Conservation (phyloP, 2,797 vertebrate genomes). For the Lepilemur septentrionalis region DNA sequence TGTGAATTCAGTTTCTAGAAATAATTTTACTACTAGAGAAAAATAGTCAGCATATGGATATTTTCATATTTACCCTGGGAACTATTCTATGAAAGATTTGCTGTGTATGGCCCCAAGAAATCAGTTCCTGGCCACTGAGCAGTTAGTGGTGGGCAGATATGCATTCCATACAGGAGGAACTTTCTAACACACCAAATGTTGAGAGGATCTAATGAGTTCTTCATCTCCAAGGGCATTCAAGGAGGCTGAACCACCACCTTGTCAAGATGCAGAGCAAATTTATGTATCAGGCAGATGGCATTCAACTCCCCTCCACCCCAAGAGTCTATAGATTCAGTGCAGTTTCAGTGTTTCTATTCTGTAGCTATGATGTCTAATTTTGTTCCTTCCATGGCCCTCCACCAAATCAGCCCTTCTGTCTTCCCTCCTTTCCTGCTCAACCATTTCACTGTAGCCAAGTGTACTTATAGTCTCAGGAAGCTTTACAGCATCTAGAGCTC, state of each 20-base stretch:
- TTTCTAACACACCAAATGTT: slow-evolving; percentile 34
- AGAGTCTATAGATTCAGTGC: slow-evolving; percentile 26
- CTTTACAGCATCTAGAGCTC: neutral
- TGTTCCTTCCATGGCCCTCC: slow-evolving; percentile 63
- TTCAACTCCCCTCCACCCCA: slow-evolving; percentile 44
- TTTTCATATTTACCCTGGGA: neutral
- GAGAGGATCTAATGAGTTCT: slow-evolving; percentile 41
- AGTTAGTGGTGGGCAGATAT: neutral
- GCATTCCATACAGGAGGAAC: neutral
- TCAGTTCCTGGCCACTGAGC: neutral
- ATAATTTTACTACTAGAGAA: neutral
- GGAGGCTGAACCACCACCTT: slow-evolving; percentile 48
- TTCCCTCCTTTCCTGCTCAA: slow-evolving; percentile 59
- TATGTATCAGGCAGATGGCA: slow-evolving; percentile 66
- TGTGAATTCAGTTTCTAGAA: neutral
- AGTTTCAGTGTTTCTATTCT: slow-evolving; percentile 58
- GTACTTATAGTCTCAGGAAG: slow-evolving; percentile 24
- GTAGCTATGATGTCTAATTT: slow-evolving; percentile 67
- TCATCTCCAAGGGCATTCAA: slow-evolving; percentile 61
- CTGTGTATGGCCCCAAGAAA: neutral
- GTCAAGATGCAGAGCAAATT: slow-evolving; percentile 58
- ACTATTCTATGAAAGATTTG: neutral
- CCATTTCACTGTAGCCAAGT: slow-evolving; percentile 52
- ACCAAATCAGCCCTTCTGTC: slow-evolving; percentile 72
- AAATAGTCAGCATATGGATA: neutral